Percentiles rank a stretch among this genome's conserved stretches.
These are phyloP conservation scores for Dolichotis patagonum DNA, from an alignment of 2,113 vertebrate genomes.

Conservation along the genomic window DNA sequence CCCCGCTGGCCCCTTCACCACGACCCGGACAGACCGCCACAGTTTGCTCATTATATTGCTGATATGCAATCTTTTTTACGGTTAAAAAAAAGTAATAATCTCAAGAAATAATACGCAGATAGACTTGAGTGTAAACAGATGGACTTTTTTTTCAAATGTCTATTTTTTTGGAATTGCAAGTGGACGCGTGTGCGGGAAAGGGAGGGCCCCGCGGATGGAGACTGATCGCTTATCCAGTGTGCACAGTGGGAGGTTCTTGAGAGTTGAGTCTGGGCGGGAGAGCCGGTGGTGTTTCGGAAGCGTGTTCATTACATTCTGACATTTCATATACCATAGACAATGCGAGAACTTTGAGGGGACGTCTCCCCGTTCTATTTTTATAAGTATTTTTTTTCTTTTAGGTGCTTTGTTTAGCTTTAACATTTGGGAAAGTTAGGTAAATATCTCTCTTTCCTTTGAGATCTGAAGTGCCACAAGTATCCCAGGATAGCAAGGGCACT, in stretches of 20 bases:
- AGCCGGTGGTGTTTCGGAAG: constrained; percentile 69
- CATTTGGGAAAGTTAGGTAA: constrained; percentile 29
- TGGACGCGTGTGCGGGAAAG: constrained; percentile 23
- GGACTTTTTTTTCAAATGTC: constrained; percentile 71
- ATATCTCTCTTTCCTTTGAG: constrained; percentile 68
- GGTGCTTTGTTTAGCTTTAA: constrained; percentile 87
- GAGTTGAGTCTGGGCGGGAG: not conserved
- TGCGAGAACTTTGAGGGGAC: constrained; percentile 39
- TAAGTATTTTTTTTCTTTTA: constrained; percentile 85
- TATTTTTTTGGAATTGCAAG: constrained; percentile 76
- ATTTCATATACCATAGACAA: constrained; percentile 84
- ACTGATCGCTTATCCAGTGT: not conserved
- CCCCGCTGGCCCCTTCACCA: not conserved
- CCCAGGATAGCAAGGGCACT: not conserved
- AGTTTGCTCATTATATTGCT: constrained; percentile 69
- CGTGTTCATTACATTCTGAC: constrained; percentile 83
- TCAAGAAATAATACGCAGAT: constrained; percentile 72
- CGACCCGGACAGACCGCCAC: constrained; percentile 51
- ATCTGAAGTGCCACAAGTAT: constrained; percentile 36
- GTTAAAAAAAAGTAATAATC: constrained; percentile 52
- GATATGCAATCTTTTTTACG: constrained; percentile 84
- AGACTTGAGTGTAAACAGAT: constrained; percentile 47
- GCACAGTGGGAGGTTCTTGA: constrained; percentile 51
- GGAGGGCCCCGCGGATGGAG: not conserved
- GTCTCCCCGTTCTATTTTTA: constrained; percentile 87